Base-by-base conservation (phyloP, 2,888 invertebrate species). In the Taphrorychus bicolor region DNA sequence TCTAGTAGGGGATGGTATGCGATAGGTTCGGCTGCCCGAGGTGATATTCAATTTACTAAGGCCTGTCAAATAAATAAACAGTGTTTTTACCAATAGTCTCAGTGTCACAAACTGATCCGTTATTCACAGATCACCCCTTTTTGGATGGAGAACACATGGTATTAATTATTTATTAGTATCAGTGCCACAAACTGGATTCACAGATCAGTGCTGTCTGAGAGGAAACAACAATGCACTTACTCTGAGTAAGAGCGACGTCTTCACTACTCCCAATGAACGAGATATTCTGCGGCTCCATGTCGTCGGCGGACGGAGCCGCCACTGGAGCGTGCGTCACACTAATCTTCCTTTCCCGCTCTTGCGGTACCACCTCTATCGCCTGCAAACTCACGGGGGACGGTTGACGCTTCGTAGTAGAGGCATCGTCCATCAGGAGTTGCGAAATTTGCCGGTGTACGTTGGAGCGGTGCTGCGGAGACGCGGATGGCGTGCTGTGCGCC, bases 251-350 rank as follows among this genome's bases (percentile, higher is more conserved):
- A 75, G 83, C 83, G 51, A 81, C 80, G 81, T 86, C 85, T 52
- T 84, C 85, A 81, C 87, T 89, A 81, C 87, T 89, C 78, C 94
- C 94, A 74, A 95, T 94, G 79, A 95, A 95, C 61, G 94, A 95
- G 77, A 95, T 95, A 83, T 92, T 94, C 81, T 95, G 95, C 0
- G 95, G 95, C 76, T 94, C 94, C 94, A 95, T 95, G 78, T 94
- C 94, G 79, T 93, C 94, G 18, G 88, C 88, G 60, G 90, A 87
- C 22, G 89, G 90, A 11, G 88, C 87, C 48, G 89, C 88, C 52
- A 89, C 85, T 1, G 89, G 86, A 7, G 87, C 85, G 70, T 87
- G 88, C 51, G 77, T 82, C 9, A 82, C 76, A 70, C 80, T 81
- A 57, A 74, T 74, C 69, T 81, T 82, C 54, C 80, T 72, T 52